These are phyloP conservation scores for Drosophila longiperda DNA, from an alignment of 2,888 invertebrate genomes.

Conservation along the genomic window DNA sequence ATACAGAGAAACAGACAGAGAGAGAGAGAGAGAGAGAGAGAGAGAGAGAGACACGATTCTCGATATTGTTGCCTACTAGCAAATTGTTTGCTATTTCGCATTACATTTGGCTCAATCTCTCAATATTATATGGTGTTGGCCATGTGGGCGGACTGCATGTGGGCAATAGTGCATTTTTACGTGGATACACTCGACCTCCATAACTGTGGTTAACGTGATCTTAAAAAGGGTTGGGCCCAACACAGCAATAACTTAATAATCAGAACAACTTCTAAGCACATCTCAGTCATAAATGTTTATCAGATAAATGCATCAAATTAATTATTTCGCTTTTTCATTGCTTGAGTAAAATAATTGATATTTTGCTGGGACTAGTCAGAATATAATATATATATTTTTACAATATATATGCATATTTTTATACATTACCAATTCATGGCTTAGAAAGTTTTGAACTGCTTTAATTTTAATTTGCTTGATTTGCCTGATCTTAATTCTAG, in stretches of 20 bases:
- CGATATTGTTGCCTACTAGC: slow-evolving; percentile 50
- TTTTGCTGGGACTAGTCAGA: not conserved
- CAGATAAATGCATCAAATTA: not conserved
- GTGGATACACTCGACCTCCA: not conserved
- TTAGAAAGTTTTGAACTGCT: not conserved
- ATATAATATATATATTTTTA: not conserved
- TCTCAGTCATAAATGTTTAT: not conserved
- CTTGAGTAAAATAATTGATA: not conserved
- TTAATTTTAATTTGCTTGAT: not conserved
- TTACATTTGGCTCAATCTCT: slow-evolving; percentile 32
- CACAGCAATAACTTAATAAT: not conserved
- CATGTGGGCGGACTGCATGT: slow-evolving; percentile 32
- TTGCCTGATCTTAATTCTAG: too few relatives aligned
- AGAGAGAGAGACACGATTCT: not conserved
- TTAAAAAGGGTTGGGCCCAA: slow-evolving; percentile 25
- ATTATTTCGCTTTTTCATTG: not conserved
- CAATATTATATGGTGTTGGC: slow-evolving; percentile 10
- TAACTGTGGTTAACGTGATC: slow-evolving; percentile 34
- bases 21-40: not conserved
- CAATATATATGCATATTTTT: not conserved
- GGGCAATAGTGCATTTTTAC: not conserved
- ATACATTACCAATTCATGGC: not conserved
- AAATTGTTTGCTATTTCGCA: slow-evolving; percentile 58
- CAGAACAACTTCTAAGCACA: not conserved
- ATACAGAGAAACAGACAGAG: not conserved